These are phyloP conservation scores for Microplitis deprimator DNA, from an alignment of 2,888 invertebrate species.

Conservation along the genomic window DNA sequence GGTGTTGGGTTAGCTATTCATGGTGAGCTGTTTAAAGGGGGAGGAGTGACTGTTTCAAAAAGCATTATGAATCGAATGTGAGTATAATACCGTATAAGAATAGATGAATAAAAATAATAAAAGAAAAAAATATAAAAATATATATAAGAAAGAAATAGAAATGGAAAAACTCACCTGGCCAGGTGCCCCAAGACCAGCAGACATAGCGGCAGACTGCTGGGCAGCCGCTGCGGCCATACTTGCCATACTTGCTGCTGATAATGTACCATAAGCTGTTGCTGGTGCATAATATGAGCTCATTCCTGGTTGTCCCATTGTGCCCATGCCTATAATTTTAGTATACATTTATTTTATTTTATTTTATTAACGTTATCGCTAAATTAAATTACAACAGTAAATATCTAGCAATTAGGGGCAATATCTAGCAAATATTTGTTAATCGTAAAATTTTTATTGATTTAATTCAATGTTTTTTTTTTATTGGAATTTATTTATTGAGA, in stretches of 20 bases:
- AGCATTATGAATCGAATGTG: constrained; percentile 8
- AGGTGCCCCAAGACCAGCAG: constrained; percentile 79
- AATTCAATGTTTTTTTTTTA: too few relatives aligned
- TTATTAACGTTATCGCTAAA: too few relatives aligned
- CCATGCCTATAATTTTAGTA: constrained; percentile 75
- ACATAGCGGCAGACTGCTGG: constrained; percentile 78
- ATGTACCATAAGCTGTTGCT: constrained; percentile 81
- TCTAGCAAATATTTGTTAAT: too few relatives aligned
- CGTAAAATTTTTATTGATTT: too few relatives aligned
- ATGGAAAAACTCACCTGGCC: constrained; percentile 75
- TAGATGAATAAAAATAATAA: constrained; percentile 34
- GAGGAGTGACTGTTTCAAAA: constrained; percentile 29
- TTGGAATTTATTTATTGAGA: too few relatives aligned
- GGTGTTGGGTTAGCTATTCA: constrained; percentile 38
- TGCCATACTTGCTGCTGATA: constrained; percentile 81
- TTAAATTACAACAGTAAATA: too few relatives aligned
- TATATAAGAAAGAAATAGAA: constrained; percentile 26
- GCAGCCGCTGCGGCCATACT: constrained; percentile 79
- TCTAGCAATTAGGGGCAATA: too few relatives aligned
- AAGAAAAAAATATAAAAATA: constrained; percentile 34
- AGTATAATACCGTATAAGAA: constrained; percentile 6
- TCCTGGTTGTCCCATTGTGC: constrained; percentile 78
- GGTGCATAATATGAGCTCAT: constrained; percentile 81
- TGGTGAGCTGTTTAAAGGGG: constrained; percentile 33
- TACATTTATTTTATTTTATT: neutral